These are phyloP conservation scores for Lasiurus borealis DNA, from an alignment of 2,113 vertebrate genomes.

Conservation along the genomic window DNA sequence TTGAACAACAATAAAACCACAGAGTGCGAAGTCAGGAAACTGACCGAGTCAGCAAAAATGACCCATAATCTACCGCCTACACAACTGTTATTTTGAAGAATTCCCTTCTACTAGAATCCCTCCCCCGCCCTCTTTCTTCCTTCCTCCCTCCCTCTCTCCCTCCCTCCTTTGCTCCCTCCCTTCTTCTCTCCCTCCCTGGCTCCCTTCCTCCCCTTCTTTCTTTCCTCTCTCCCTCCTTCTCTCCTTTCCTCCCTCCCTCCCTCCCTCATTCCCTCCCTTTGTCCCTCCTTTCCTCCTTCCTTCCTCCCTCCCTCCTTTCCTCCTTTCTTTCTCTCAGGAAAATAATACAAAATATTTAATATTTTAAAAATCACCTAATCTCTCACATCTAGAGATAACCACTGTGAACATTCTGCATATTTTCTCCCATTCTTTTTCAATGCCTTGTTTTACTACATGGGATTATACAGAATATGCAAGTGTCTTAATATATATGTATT, in stretches of 20 bases:
- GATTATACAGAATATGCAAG: background rate
- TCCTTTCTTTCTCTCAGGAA: background rate
- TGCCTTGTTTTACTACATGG: background rate
- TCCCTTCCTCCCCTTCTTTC: background rate
- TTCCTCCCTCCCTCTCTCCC: background rate
- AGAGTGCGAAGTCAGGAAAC: constrained; percentile 31
- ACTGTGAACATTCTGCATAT: background rate
- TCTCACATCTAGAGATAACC: background rate
- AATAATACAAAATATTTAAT: background rate
- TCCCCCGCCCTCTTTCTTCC: background rate
- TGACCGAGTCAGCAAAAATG: constrained; percentile 54
- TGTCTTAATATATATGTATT: background rate
- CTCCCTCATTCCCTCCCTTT: background rate
- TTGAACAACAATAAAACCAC: constrained; percentile 54
- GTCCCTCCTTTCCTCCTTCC: background rate
- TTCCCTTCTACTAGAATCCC: background rate
- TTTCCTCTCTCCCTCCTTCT: no score
- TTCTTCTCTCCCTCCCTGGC: no score
- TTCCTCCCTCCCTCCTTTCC: background rate
- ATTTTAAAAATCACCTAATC: background rate
- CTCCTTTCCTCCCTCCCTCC: no score
- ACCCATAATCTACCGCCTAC: background rate
- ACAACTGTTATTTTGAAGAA: constrained; percentile 37
- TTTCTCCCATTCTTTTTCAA: constrained; percentile 22
- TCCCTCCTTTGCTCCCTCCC: background rate